Conservation (phyloP, 2,113 vertebrate genomes). For the Zootoca vivipara region DNA sequence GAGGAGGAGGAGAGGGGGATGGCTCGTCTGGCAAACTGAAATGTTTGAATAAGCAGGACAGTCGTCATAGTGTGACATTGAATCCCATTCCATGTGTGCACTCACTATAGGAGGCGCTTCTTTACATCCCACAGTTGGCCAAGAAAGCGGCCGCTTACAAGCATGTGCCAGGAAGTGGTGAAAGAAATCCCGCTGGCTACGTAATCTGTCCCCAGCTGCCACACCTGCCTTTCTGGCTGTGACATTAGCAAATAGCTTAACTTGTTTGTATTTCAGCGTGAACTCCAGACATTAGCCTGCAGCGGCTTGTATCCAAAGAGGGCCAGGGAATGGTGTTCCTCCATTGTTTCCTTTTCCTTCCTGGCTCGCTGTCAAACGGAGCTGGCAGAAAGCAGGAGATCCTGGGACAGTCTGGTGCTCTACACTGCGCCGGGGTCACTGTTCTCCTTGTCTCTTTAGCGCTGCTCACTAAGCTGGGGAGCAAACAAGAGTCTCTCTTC, state of each 20-base stretch:
- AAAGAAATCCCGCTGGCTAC: not conserved
- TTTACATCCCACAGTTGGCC: not conserved
- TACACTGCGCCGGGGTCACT: not conserved
- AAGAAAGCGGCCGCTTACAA: not conserved
- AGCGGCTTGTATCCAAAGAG: not conserved
- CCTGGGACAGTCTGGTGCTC: not conserved
- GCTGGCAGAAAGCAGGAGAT: slow-evolving; percentile 1
- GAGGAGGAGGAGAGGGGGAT: not conserved
- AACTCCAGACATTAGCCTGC: not conserved
- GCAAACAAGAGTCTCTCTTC: not conserved
- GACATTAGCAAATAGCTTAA: not conserved
- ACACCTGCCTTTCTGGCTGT: not conserved
- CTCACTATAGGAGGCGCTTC: not conserved
- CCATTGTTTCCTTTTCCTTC: not conserved
- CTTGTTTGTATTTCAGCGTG: not conserved
- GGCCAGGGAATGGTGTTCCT: not conserved
- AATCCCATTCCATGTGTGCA: no score
- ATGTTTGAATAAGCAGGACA: no score
- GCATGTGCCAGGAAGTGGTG: not conserved
- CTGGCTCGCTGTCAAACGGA: not conserved
- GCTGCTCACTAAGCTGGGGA: not conserved
- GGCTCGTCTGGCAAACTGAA: no score
- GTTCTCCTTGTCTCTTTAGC: not conserved
- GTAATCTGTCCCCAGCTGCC: no score
- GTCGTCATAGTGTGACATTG: no score